Percentiles rank a stretch among this genome's conserved stretches.
phyloP scores from a whole-genome alignment of 2,888 invertebrate genomes.

The Dryadula phaetusa region DNA sequence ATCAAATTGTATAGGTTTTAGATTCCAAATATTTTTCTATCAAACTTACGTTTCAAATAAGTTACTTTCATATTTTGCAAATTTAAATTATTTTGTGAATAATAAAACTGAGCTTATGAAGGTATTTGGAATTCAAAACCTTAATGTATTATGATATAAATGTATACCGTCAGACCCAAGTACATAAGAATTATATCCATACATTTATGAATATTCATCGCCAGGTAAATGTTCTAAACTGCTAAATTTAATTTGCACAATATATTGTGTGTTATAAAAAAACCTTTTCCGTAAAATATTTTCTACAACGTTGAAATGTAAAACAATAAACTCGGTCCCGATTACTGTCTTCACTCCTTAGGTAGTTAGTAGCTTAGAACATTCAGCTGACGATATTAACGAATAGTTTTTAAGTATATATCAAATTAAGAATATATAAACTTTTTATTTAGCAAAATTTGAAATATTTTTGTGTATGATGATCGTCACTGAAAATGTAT shows the following conservation, averaged over 20 bases:
- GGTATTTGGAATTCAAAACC: no score
- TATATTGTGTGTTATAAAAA: no score
- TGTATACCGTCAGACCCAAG: no score
- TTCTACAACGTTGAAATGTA: background rate
- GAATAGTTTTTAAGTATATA: background rate
- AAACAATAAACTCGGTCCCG: background rate
- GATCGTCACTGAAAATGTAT: background rate
- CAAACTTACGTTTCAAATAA: no score
- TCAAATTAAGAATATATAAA: background rate
- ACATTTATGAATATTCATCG: background rate
- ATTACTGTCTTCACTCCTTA: background rate
- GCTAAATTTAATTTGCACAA: background rate
- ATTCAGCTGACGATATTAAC: background rate
- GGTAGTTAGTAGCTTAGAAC: background rate
- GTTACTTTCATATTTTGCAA: no score
- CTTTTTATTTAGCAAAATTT: background rate
- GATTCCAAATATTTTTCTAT: no score
- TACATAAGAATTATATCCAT: no score
- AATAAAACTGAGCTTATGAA: no score
- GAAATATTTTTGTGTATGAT: no score
- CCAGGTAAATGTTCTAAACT: slow-evolving; percentile 1
- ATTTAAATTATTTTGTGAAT: no score
- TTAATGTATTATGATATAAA: no score
- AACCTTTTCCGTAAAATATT: background rate
- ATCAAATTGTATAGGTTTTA: no score